These are phyloP conservation scores for Steinernema khuongi DNA, from an alignment of 1,140 invertebrate genomes.

Conservation along the genomic window DNA sequence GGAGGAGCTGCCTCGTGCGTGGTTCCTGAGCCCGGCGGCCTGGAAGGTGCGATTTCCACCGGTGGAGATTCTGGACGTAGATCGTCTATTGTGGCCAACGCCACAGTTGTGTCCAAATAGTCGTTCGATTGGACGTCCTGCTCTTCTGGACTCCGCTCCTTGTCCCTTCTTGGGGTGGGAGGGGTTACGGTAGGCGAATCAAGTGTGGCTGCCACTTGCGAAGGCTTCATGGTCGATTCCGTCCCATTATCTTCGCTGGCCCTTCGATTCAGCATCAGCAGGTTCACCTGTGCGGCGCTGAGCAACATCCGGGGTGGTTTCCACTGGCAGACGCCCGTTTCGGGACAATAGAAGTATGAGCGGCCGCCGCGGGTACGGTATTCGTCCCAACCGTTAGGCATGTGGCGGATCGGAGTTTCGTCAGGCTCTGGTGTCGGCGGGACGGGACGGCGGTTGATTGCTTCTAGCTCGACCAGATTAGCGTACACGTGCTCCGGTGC, in stretches of 20 bases:
- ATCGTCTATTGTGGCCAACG: neutral
- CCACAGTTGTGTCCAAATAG: neutral
- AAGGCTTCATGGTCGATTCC: constrained; percentile 1
- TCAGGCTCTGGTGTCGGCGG: constrained; percentile 26
- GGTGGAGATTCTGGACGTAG: neutral
- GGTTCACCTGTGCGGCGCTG: constrained; percentile 32
- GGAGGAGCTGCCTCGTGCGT: constrained; percentile 21
- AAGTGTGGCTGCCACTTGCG: neutral
- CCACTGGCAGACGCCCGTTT: constrained; percentile 35
- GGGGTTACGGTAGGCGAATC: neutral
- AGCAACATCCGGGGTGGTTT: constrained; percentile 36
- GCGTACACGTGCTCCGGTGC: constrained; percentile 30
- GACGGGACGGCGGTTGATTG: constrained; percentile 32
- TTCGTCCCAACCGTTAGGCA: constrained; percentile 37
- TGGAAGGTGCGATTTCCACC: constrained; percentile 3
- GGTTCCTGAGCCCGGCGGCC: constrained; percentile 25
- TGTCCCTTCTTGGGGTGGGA: constrained; percentile 11
- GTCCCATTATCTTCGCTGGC: constrained; percentile 22
- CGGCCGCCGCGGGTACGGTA: constrained; percentile 34
- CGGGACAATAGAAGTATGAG: constrained; percentile 35
- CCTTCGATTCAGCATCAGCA: constrained; percentile 5
- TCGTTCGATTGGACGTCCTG: neutral
- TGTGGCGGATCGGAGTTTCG: constrained; percentile 23
- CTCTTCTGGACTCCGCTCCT: neutral
- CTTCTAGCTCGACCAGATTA: constrained; percentile 35